Evolutionary conservation across 2,113 vertebrate species (phyloP).

Genomic region (Phalacrocorax pelagicus): DNA sequence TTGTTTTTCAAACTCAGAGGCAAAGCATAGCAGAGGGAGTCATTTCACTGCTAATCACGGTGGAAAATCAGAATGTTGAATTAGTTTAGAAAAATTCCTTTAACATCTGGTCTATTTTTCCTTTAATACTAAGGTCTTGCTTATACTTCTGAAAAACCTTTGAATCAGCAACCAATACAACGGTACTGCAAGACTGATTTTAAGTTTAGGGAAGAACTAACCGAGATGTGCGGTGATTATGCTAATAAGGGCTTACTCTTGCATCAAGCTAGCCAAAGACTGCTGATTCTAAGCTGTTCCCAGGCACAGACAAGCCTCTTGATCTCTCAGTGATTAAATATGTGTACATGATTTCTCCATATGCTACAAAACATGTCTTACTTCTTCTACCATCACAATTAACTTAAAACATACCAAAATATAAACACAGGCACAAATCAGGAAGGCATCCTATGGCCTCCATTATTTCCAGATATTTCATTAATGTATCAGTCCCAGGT

Average conservation of each 20-base stretch:
- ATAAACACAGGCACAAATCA: not conserved
- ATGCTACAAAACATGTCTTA: not conserved
- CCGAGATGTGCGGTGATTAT: not conserved
- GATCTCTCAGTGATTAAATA: not conserved
- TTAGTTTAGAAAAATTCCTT: not conserved
- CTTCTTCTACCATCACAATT: not conserved
- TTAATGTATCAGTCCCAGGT: not conserved
- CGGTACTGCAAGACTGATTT: not conserved
- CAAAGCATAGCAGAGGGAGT: not conserved
- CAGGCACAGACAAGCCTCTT: not conserved
- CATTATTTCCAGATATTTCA: not conserved
- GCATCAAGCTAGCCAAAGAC: not conserved
- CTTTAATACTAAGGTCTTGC: not conserved
- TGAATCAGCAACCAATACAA: not conserved
- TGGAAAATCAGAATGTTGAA: not conserved
- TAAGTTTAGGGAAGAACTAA: not conserved
- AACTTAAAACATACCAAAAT: not conserved
- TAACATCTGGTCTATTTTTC: not conserved
- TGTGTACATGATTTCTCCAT: not conserved
- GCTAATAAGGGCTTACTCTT: not conserved
- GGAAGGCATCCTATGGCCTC: not conserved
- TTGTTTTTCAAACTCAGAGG: not conserved
- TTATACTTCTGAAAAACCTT: not conserved
- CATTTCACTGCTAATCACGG: not conserved
- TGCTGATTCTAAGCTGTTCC: not conserved